phyloP scores from a whole-genome alignment of 2,888 invertebrate genomes.

The Camptogramma bilineatum region DNA sequence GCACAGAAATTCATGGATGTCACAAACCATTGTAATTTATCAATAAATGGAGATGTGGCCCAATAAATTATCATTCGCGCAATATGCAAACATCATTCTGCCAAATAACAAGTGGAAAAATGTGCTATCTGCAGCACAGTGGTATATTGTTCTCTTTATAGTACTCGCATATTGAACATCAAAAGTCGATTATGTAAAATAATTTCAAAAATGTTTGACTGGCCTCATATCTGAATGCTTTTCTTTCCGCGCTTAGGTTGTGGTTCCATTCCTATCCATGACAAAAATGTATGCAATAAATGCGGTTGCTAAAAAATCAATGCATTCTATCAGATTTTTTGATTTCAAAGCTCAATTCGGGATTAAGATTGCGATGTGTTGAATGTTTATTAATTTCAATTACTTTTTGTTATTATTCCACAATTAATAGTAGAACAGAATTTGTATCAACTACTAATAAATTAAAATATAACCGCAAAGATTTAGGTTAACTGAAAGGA shows the following conservation, averaged over 20 bases:
- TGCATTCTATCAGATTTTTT: too few relatives aligned
- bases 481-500: too few relatives aligned
- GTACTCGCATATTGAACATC: background rate
- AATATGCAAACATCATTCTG: constrained; percentile 67
- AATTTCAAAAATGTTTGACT: background rate
- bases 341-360: too few relatives aligned
- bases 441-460: too few relatives aligned
- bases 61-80: constrained; percentile 68
- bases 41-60: constrained; percentile 68
- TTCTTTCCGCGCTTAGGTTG: background rate
- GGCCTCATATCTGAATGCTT: background rate
- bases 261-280: too few relatives aligned
- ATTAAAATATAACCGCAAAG: too few relatives aligned
- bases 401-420: too few relatives aligned
- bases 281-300: too few relatives aligned
- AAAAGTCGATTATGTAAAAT: background rate
- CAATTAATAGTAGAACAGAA: too few relatives aligned
- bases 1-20: constrained; percentile 12
- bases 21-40: constrained; percentile 58
- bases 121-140: constrained; percentile 35
- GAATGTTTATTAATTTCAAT: too few relatives aligned
- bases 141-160: background rate
- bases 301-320: too few relatives aligned
- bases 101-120: constrained; percentile 75
- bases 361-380: too few relatives aligned